A percentile compares a stretch with the other conserved stretches of the same genome.
These are phyloP conservation scores for Bambusicola thoracicus DNA, from an alignment of 2,113 vertebrate species.

Conservation along the genomic window DNA sequence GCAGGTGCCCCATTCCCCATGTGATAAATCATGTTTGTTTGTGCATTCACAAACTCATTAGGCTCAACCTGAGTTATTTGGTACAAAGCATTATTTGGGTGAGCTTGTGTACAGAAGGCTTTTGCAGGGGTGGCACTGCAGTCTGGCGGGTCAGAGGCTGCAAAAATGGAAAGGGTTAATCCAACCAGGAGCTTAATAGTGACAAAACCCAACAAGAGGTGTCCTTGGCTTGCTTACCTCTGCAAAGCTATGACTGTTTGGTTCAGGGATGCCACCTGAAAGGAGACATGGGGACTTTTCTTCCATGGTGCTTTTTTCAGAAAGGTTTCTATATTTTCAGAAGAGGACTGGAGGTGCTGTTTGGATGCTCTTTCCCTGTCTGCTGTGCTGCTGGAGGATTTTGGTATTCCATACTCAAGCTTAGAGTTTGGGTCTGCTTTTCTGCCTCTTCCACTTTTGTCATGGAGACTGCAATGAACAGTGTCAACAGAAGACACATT, in stretches of 20 bases:
- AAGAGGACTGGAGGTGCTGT: neutral
- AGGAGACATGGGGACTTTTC: neutral
- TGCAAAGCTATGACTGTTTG: neutral
- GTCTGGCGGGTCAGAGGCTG: neutral
- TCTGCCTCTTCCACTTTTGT: neutral
- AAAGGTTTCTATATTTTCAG: neutral
- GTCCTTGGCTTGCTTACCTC: neutral
- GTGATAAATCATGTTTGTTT: slow-evolving; percentile 44
- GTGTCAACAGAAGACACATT: neutral
- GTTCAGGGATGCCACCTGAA: neutral
- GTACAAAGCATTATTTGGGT: neutral
- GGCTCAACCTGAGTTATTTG: slow-evolving; percentile 27
- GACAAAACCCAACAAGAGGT: neutral
- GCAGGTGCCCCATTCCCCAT: slow-evolving; percentile 11
- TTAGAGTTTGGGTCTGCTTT: neutral
- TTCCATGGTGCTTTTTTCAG: neutral
- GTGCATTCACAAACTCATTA: slow-evolving; percentile 67
- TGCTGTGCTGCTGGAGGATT: neutral
- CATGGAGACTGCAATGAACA: neutral
- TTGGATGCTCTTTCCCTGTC: neutral
- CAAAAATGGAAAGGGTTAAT: neutral
- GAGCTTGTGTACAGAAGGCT: neutral
- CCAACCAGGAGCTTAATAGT: fast-evolving
- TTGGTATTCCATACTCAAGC: neutral
- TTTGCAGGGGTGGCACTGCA: neutral